Evolutionary conservation across 1,140 invertebrate species (phyloP).

Genomic region (Ceratina australensis): DNA sequence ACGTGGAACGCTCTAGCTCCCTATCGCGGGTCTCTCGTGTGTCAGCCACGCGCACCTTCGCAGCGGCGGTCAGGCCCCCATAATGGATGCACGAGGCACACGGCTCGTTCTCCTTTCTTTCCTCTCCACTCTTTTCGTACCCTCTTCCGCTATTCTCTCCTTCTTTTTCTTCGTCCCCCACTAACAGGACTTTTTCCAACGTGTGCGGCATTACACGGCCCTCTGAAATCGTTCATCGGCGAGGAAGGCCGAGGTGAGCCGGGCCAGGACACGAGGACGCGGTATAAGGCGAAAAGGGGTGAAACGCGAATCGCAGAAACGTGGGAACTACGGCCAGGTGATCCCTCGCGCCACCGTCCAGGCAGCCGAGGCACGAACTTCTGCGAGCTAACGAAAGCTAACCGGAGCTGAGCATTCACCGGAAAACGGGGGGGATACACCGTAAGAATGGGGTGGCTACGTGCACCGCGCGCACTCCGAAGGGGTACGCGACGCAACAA

Average conservation of each 20-base stretch:
- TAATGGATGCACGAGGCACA: constrained; percentile 76
- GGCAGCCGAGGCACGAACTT: constrained; percentile 58
- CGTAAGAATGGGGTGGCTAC: constrained; percentile 56
- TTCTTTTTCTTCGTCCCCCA: constrained; percentile 18
- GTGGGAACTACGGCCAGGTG: constrained; percentile 80
- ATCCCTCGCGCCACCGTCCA: constrained; percentile 62
- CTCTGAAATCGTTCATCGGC: constrained; percentile 47
- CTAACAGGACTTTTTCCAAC: constrained; percentile 34
- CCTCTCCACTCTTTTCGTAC: constrained; percentile 37
- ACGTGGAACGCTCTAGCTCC: constrained; percentile 61
- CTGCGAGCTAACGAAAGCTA: constrained; percentile 46
- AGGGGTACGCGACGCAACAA: constrained; percentile 32
- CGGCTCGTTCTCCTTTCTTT: constrained; percentile 69
- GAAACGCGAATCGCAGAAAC: constrained; percentile 77
- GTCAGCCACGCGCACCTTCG: constrained; percentile 76
- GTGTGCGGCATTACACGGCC: constrained; percentile 54
- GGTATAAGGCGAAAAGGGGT: constrained; percentile 68
- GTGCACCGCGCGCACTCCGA: not conserved
- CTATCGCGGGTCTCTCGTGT: constrained; percentile 72
- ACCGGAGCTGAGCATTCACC: constrained; percentile 57
- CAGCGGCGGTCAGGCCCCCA: constrained; percentile 70
- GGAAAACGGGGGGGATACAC: constrained; percentile 61
- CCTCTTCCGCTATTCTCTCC: not conserved
- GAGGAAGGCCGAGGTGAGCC: constrained; percentile 13
- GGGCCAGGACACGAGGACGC: constrained; percentile 30